Evolutionary conservation across 2,888 invertebrate genomes (phyloP), one percentile per base, ranked within the genome.

Genomic region (Keiferia lycopersicella): DNA sequence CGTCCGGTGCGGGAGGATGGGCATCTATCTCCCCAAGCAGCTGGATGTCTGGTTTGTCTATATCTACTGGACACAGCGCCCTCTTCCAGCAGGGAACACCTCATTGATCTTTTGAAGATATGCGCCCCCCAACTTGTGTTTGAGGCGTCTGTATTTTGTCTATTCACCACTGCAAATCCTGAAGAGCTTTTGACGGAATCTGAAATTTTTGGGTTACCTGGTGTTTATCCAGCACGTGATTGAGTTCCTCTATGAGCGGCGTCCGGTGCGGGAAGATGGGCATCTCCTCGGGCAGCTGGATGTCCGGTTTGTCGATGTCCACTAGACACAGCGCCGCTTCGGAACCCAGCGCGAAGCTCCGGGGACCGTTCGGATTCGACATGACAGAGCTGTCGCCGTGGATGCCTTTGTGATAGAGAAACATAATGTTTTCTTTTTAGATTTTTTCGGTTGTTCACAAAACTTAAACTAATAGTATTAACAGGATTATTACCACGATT

Each of bases 231-330:
- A 95, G 82, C 58, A 94, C 88, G 62, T 95, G 93, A 77, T 94
- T 94, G 61, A 99, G 94, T 90, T 99, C 99, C 51, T 96, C 95
- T 72, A 96, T 94, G 74, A 99, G 96, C 65, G 97, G 96, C 69
- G 95, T 94, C 79, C 96, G 94, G 82, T 98, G 96, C 0, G 99
- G 99, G 86, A 99, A 98, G 67, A 94, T 93, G 0, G 98, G 98
- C 75, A 99, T 91, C 85, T 99, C 99, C 87, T 99, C 99, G 0
- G 99, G 99, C 73, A 98, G 92, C 84, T 98, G 98, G 73, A 99
- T 96, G 74, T 94, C 95, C 71, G 96, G 96, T 74, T 96, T 96
- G 87, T 99, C 99, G 71, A 99, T 96, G 88, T 99, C 98, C 62
- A 99, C 97, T 80, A 98, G 96, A 89, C 99, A 99, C 62, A 98